Base-by-base conservation (phyloP, 2,113 vertebrate species). In the Scomber scombrus region DNA sequence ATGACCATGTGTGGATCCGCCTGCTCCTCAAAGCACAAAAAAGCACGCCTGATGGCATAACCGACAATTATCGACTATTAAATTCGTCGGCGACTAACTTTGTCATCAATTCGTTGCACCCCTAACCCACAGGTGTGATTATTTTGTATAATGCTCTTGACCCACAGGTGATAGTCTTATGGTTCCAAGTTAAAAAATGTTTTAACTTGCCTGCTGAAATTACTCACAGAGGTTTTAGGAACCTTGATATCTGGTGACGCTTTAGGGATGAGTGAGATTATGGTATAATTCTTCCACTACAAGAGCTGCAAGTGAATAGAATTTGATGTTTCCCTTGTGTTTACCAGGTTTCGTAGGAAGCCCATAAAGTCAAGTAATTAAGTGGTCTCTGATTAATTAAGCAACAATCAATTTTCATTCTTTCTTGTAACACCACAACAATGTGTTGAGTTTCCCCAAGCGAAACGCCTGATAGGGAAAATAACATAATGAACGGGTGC, bases 371-470 rank as follows among this genome's bases (percentile, higher is more conserved):
- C 72, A 80, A 90, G 79, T 94, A 94, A 94, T 94, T 93, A 93
- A 93, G 85, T 80, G 81, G 78, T 82, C 79, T 90, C 83, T 86
- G 89, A 91, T 93, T 93, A 91, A 91, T 94, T 94, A 94, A 89
- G 71, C 68, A 63, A 90, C 87, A 89, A 88, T 92, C 83, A 88
- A 88, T 91, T 94, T 92, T 84, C 55, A 82, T 89, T 91, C 82
- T 92, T 88, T 76, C 68, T 67, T 56, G 52, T 86, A 90, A 89
- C 83, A 84, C 69, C 83, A 86, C 88, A 92, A 93, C 89, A 93
- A 90, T 85, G 89, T 86, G 78, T 73, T 54, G 66, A 82, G 86
- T 90, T 91, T 93, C 85, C 93, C 90, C 75, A 52, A 86, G 85
- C 85, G 89, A 71, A 87, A 89, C 21, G 75, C 18, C 82, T 89